Evolutionary conservation across 2,113 vertebrate genomes (phyloP).

Genomic region (Turdus rufiventris): DNA sequence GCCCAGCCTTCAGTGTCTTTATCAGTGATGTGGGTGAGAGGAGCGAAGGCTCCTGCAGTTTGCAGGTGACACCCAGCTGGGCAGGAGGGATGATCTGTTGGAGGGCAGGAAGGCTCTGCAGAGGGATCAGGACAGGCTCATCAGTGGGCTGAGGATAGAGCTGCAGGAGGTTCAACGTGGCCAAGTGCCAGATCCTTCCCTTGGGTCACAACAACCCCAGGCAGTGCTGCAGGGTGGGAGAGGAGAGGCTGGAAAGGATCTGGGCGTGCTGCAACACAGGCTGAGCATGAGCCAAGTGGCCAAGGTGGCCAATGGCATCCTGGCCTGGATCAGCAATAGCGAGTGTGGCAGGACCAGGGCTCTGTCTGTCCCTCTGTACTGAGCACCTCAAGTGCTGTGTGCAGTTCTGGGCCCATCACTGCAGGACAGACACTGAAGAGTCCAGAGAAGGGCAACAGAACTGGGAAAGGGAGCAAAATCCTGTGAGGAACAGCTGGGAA

Average conservation of each 20-base stretch:
- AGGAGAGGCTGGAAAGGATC: not conserved
- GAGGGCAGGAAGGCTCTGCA: not conserved
- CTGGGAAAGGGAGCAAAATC: not conserved
- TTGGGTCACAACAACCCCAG: not conserved
- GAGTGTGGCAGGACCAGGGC: fast-evolving
- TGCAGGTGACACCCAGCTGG: not conserved
- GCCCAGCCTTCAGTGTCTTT: not conserved
- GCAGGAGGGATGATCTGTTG: not conserved
- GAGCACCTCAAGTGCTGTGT: fast-evolving
- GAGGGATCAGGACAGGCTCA: not conserved
- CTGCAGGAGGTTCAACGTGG: not conserved
- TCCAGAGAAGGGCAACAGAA: fast-evolving
- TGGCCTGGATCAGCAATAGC: fast-evolving
- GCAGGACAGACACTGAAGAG: fast-evolving
- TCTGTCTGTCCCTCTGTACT: fast-evolving
- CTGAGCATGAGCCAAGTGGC: not conserved
- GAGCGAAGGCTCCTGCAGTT: fast-evolving
- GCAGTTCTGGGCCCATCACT: not conserved
- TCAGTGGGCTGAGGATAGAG: fast-evolving
- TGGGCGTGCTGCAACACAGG: fast-evolving
- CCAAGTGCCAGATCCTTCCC: fast-evolving
- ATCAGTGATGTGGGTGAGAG: fast-evolving
- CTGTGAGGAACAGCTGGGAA: fast-evolving
- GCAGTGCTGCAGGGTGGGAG: fast-evolving
- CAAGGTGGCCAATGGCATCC: not conserved